Evolutionary conservation across 2,888 invertebrate genomes (phyloP).

Genomic region (Idaea aversata): DNA sequence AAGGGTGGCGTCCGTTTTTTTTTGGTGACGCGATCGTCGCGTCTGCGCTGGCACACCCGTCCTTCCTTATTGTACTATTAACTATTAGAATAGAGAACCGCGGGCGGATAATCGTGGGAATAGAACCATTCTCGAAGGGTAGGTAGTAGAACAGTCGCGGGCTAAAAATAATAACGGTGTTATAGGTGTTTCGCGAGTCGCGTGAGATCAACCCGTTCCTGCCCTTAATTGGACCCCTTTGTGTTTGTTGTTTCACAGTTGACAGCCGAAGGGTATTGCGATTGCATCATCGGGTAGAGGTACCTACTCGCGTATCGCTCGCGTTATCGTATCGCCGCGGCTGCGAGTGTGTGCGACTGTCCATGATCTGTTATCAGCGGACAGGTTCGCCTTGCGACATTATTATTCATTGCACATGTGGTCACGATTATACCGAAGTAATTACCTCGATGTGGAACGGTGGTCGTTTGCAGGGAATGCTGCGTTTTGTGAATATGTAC

Average conservation of each 20-base stretch:
- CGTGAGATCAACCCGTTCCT: constrained; percentile 41
- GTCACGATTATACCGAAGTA: constrained; percentile 35
- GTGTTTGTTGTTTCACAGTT: constrained; percentile 27
- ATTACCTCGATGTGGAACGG: constrained; percentile 34
- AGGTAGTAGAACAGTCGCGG: constrained; percentile 1
- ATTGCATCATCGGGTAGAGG: constrained; percentile 19
- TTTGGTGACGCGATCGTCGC: constrained; percentile 38
- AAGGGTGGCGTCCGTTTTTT: constrained; percentile 41
- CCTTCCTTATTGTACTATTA: constrained; percentile 27
- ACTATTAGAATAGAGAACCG: constrained; percentile 32
- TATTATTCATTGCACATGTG: constrained; percentile 42
- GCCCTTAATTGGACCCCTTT: constrained; percentile 41
- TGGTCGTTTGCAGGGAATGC: constrained; percentile 13
- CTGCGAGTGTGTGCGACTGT: constrained; percentile 34
- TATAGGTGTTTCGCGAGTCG: constrained; percentile 32
- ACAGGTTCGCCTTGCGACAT: constrained; percentile 55
- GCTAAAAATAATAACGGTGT: constrained; percentile 37
- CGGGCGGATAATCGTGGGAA: constrained; percentile 57
- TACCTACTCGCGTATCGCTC: constrained; percentile 28
- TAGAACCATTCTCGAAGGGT: constrained; percentile 14
- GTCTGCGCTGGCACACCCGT: constrained; percentile 32
- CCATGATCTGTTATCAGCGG: constrained; percentile 55
- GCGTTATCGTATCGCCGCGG: constrained; percentile 14
- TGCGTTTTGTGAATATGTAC: constrained; percentile 14
- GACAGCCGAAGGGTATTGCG: constrained; percentile 1